A percentile compares a stretch with the other conserved stretches of the same genome.
Conservation (phyloP, 2,888 invertebrate genomes). For the Thymelicus lineola region DNA sequence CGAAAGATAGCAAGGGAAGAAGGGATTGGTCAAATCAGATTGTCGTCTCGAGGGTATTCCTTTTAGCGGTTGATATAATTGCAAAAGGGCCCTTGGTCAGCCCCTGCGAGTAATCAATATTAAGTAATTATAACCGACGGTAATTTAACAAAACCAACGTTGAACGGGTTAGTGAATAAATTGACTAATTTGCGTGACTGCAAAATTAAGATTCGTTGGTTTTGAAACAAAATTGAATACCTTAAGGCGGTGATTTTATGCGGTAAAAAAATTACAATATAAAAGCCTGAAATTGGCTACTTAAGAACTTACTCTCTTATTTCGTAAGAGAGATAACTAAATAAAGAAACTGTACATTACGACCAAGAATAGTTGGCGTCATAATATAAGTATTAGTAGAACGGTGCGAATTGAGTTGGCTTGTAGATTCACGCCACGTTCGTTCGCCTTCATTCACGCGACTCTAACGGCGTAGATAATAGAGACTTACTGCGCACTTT, state of each 20-base stretch:
- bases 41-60: slow-evolving; percentile 32
- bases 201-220: too few species aligned
- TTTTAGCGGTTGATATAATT: slow-evolving; percentile 33
- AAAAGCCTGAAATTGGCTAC: not conserved
- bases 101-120: slow-evolving; percentile 13
- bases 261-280: too few species aligned
- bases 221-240: too few species aligned
- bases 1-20: slow-evolving; percentile 43
- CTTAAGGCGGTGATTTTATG: too few species aligned
- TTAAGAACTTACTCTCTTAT: slow-evolving; percentile 6
- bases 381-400: slow-evolving; percentile 50
- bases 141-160: too few species aligned
- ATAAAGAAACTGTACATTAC: slow-evolving; percentile 20
- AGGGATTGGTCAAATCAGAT: slow-evolving; percentile 46
- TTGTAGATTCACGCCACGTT: slow-evolving; percentile 78
- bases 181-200: too few species aligned
- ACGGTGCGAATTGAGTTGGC: slow-evolving; percentile 70
- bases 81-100: slow-evolving; percentile 31
- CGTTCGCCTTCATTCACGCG: slow-evolving; percentile 79
- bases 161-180: too few species aligned
- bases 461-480: slow-evolving; percentile 83
- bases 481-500: slow-evolving; percentile 83
- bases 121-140: not conserved
- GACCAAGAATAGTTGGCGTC: slow-evolving; percentile 36
- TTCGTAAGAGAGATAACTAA: slow-evolving; percentile 18